phyloP scores from a whole-genome alignment of 1,140 invertebrate genomes.

The Euura lappo region DNA sequence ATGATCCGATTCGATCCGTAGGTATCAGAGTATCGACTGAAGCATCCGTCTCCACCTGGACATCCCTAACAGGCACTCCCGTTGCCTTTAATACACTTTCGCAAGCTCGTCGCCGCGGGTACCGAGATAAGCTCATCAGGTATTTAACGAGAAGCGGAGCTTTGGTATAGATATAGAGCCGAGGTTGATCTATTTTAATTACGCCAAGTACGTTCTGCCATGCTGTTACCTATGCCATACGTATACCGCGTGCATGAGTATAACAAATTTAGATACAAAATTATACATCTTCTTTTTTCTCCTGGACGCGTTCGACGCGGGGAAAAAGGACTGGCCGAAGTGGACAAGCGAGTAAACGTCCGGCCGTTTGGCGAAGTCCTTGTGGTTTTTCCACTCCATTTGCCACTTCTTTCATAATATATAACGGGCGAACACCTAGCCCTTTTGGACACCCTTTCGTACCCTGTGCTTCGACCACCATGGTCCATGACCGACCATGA shows the following conservation, averaged over 20 bases:
- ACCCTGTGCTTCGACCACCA: neutral
- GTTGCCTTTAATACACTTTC: neutral
- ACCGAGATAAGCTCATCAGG: conserved; percentile 1
- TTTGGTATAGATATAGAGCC: neutral
- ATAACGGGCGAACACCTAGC: conserved; percentile 23
- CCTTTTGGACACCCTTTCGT: conserved; percentile 17
- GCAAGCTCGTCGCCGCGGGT: neutral
- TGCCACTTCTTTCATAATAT: conserved; percentile 39
- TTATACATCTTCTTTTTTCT: too few relatives aligned
- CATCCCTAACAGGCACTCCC: neutral
- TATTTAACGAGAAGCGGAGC: neutral
- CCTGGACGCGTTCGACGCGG: neutral
- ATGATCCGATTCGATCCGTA: neutral
- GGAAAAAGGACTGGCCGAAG: conserved; percentile 12
- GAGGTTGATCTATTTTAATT: neutral
- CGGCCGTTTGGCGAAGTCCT: conserved; percentile 10
- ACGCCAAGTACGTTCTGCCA: neutral
- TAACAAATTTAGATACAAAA: too few relatives aligned
- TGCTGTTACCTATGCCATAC: too few relatives aligned
- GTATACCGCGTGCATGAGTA: too few relatives aligned
- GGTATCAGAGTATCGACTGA: neutral
- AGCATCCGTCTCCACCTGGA: neutral
- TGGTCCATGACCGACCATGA: conserved; percentile 11
- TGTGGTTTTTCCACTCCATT: conserved; percentile 42
- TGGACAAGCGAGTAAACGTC: conserved; percentile 32